phyloP scores from a whole-genome alignment of 2,888 invertebrate genomes.

The Cheilosia variabilis region DNA sequence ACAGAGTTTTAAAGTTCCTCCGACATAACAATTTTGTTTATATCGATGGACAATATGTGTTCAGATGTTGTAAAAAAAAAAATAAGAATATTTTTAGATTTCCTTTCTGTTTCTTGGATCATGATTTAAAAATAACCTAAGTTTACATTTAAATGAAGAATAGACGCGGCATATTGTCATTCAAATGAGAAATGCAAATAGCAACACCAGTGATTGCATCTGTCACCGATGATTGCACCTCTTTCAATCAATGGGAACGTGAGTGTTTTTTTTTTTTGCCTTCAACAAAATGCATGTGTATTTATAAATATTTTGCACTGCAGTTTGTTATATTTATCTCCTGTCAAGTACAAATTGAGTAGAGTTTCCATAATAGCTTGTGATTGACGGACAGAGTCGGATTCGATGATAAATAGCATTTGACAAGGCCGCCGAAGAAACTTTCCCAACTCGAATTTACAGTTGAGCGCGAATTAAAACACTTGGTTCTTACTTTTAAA shows the following conservation, averaged over 20 bases:
- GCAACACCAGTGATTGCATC: conserved; percentile 3
- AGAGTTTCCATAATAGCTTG: too few relatives aligned
- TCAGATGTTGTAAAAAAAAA: conserved; percentile 7
- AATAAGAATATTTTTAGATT: too few relatives aligned
- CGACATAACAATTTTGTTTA: neutral
- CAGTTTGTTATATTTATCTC: too few relatives aligned
- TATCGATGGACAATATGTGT: neutral
- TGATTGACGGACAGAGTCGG: neutral
- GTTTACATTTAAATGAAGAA: too few relatives aligned
- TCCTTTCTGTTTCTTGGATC: too few relatives aligned
- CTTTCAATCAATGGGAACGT: conserved; percentile 28
- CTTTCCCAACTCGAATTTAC: conserved; percentile 19
- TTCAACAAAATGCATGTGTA: too few relatives aligned
- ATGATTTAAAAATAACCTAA: too few relatives aligned
- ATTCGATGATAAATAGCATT: neutral
- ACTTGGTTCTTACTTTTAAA: too few relatives aligned
- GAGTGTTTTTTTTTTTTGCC: neutral
- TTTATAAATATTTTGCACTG: too few relatives aligned
- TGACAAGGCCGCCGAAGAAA: conserved; percentile 9
- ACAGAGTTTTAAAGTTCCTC: conserved; percentile 5
- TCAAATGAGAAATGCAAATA: conserved; percentile 1
- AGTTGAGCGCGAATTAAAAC: too few relatives aligned
- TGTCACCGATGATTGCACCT: conserved; percentile 28
- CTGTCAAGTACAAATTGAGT: too few relatives aligned
- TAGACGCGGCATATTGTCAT: neutral